Evolutionary conservation across 2,888 invertebrate species (phyloP), one percentile per base, ranked within the genome.

Genomic region (Erynnis tages): DNA sequence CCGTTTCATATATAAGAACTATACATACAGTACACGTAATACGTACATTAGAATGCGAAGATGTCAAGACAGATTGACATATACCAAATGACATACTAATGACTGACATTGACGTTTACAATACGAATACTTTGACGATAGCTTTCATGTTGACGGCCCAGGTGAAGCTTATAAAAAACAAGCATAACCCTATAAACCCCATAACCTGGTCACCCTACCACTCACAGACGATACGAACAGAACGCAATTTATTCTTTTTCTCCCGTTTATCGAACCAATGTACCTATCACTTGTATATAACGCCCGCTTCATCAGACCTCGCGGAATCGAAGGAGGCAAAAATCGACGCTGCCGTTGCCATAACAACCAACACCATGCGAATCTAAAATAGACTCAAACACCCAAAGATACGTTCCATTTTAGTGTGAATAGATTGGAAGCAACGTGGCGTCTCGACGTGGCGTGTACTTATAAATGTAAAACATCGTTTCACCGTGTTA

Each of bases 391-490:
- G 59, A 60, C 67, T 60, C 44, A 69, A 73, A 63, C 35, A 16
- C 35, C 52, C 43, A 1, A 44, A 41, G 38, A 65, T 68, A 73
- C 52, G 63, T 65, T 62, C 54, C 50, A 60, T 38, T 60, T 59
- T 66, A 11, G 13, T n/a, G n/a, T n/a, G n/a, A n/a, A n/a, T n/a
- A n/a, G n/a, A n/a, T n/a, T n/a, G n/a, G n/a, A n/a, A n/a, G 55
- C 58, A 57, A 61, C 59, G 57, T 56, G 65, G 63, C 64, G 62
- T 34, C 61, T 65, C 65, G 69, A 72, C 74, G 71, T 65, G 70
- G 76, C 77, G 78, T 85, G 89, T 86, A 86, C 79, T 85, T 86
- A 88, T 89, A 89, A 89, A 89, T 90, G 89, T 90, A 88, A 88
- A 88, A 87, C 88, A 82, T 65, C 67, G 76, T 76, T 83, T 82